Conservation (phyloP, 1,140 invertebrate genomes). For the Drosophila biarmipes region DNA sequence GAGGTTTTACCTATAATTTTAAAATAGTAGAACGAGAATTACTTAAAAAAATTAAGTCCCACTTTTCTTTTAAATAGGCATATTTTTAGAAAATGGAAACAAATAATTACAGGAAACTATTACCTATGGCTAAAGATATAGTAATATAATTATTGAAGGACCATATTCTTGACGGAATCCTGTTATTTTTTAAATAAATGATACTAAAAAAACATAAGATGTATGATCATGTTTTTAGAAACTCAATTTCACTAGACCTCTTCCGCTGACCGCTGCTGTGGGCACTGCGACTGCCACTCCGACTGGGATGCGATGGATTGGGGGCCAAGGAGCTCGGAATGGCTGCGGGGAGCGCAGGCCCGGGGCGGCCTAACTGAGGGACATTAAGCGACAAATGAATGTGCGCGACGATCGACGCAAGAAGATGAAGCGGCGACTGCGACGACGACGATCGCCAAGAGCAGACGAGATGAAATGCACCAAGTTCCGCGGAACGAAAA, state of each 20-base stretch:
- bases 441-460: slow-evolving; percentile 42
- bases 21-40: neutral
- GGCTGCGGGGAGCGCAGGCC: slow-evolving; percentile 4
- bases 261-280: slow-evolving; percentile 17
- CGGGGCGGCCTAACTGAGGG: slow-evolving; percentile 66
- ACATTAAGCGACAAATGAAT: slow-evolving; percentile 82
- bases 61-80: too few species aligned
- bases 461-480: slow-evolving; percentile 79
- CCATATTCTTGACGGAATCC: too few species aligned
- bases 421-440: slow-evolving; percentile 37
- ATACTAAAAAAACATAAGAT: too few species aligned
- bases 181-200: too few species aligned
- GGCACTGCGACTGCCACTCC: slow-evolving; percentile 24
- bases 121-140: too few species aligned
- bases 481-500: slow-evolving; percentile 81
- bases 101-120: too few species aligned
- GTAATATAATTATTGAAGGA: too few species aligned
- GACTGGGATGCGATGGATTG: slow-evolving; percentile 24
- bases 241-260: neutral
- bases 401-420: slow-evolving; percentile 74
- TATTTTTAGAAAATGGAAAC: too few species aligned
- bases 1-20: neutral
- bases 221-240: too few species aligned
- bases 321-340: slow-evolving; percentile 8
- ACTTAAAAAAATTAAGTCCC: too few species aligned